Evolutionary conservation across 2,797 vertebrate species (phyloP).

Genomic region (Fistularia commersonii): DNA sequence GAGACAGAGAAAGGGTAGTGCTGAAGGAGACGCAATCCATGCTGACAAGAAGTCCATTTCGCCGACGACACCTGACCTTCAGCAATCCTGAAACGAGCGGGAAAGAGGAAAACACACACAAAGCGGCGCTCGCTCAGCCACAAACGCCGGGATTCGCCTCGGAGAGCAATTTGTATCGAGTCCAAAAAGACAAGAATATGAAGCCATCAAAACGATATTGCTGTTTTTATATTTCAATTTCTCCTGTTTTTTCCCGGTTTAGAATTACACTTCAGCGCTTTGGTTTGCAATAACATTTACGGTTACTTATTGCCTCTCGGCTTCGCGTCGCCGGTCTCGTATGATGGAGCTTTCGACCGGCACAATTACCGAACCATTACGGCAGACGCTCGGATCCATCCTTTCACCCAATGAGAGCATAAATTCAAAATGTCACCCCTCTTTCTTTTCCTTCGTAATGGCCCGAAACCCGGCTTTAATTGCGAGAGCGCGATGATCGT

Average conservation of each 20-base stretch:
- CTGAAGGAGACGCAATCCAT: conserved; percentile 39
- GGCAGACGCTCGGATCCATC: too few relatives aligned
- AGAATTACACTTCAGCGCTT: background rate
- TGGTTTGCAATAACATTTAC: background rate
- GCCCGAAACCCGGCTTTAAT: too few relatives aligned
- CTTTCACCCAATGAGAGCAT: too few relatives aligned
- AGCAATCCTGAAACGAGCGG: conserved; percentile 30
- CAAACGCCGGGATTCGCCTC: too few relatives aligned
- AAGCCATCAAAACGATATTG: background rate
- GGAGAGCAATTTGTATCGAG: background rate
- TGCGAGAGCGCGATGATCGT: too few relatives aligned
- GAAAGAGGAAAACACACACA: conserved; percentile 12
- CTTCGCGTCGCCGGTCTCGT: background rate
- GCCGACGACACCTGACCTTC: conserved; percentile 39
- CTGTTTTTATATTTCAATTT: too few relatives aligned
- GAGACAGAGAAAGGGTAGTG: conserved; percentile 54
- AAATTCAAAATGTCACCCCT: too few relatives aligned
- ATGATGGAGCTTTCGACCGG: background rate
- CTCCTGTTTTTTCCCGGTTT: background rate
- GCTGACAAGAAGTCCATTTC: conserved; percentile 63
- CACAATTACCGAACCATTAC: background rate
- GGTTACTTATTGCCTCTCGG: background rate
- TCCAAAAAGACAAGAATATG: background rate
- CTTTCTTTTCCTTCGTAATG: too few relatives aligned
- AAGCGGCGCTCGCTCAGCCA: background rate